A percentile compares a stretch with the other conserved stretches of the same genome.
Conservation (phyloP, 2,113 vertebrate species). For the Mirza zaza region DNA sequence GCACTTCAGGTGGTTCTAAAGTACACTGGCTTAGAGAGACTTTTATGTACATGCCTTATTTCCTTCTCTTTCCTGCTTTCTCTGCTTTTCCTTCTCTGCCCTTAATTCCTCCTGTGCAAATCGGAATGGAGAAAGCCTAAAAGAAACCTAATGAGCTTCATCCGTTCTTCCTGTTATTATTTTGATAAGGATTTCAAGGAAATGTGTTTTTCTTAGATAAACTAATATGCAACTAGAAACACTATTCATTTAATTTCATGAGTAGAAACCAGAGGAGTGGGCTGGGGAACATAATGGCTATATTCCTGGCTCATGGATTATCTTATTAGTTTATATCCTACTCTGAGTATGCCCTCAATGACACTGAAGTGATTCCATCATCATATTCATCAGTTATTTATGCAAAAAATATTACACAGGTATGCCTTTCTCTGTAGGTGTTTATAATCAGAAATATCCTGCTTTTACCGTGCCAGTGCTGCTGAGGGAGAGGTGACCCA, state of each 20-base stretch:
- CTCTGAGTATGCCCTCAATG: background rate
- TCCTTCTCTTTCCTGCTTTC: background rate
- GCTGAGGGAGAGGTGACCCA: constrained; percentile 93
- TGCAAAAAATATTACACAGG: background rate
- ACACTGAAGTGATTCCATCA: background rate
- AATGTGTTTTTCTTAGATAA: background rate
- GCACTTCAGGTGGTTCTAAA: background rate
- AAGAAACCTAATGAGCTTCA: background rate
- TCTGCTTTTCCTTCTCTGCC: background rate
- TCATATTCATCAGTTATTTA: background rate
- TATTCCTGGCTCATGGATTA: background rate
- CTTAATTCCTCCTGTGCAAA: background rate
- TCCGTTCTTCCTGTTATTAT: background rate
- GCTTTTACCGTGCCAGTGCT: constrained; percentile 89
- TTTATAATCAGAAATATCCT: background rate
- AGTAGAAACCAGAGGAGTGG: background rate
- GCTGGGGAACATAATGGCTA: background rate
- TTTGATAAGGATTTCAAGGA: constrained; percentile 13
- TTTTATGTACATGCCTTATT: background rate
- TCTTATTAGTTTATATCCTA: background rate
- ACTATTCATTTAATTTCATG: background rate
- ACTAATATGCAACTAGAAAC: background rate
- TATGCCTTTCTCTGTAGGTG: background rate
- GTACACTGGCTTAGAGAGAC: background rate
- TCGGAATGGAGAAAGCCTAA: background rate